Conservation (phyloP, 2,888 invertebrate species). For the Limnephilus auricula region DNA sequence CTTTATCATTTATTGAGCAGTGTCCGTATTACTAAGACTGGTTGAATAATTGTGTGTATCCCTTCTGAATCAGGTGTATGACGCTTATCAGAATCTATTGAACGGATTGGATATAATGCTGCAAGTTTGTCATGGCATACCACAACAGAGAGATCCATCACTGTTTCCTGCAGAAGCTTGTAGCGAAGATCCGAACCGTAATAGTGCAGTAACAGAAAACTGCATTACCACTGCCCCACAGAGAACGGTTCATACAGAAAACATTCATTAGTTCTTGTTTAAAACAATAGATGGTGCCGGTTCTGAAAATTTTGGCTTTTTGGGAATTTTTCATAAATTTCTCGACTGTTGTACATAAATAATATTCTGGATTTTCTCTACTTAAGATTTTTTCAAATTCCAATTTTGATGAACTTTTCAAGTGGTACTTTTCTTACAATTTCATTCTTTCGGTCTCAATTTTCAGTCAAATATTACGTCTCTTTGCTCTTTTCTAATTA, state of each 20-base stretch:
- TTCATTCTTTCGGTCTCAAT: background rate
- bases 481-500: background rate
- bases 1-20: background rate
- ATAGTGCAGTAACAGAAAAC: conserved; percentile 61
- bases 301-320: conserved; percentile 34
- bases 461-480: background rate
- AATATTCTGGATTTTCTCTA: conserved; percentile 20
- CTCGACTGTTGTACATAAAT: conserved; percentile 28
- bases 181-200: conserved; percentile 62
- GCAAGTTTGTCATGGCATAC: conserved; percentile 81
- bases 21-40: conserved; percentile 2
- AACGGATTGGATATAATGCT: conserved; percentile 83
- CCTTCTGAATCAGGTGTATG: conserved; percentile 78
- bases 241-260: conserved; percentile 61
- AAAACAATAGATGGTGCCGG: conserved; percentile 48
- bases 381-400: background rate
- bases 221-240: conserved; percentile 55
- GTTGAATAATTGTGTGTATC: conserved; percentile 34
- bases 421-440: background rate
- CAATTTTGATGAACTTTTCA: background rate
- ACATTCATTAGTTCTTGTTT: conserved; percentile 45
- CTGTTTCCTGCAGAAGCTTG: conserved; percentile 56
- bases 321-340: conserved; percentile 12
- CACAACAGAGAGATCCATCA: conserved; percentile 67
- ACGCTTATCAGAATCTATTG: conserved; percentile 81